Conservation (phyloP, 2,888 invertebrate species). For the Caenorhabditis parvicauda region DNA sequence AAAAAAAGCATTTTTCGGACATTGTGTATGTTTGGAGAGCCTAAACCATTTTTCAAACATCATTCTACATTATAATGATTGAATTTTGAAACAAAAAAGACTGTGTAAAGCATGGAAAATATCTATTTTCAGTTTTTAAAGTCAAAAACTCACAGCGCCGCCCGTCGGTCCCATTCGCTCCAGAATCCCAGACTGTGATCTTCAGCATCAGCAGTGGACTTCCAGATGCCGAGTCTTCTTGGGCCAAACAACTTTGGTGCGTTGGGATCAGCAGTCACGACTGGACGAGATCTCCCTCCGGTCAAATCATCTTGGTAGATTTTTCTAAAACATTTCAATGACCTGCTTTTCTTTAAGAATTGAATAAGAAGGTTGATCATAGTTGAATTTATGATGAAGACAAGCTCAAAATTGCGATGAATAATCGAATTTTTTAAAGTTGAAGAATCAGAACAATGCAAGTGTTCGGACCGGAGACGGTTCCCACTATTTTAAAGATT, state of each 20-base stretch:
- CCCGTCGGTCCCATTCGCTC: slow-evolving; percentile 40
- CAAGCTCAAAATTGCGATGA: too few relatives aligned
- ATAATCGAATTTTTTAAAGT: too few relatives aligned
- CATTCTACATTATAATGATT: neutral
- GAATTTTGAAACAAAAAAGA: neutral
- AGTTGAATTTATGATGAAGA: too few relatives aligned
- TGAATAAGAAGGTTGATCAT: neutral
- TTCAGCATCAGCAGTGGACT: slow-evolving; percentile 12
- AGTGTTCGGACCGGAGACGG: too few relatives aligned
- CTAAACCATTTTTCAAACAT: neutral
- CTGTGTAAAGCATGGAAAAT: neutral
- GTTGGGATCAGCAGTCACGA: slow-evolving; percentile 14
- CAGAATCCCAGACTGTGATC: slow-evolving; percentile 29
- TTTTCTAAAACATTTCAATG: slow-evolving; percentile 22
- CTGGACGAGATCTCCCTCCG: slow-evolving; percentile 12
- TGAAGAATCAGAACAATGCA: too few relatives aligned
- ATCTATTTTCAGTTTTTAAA: neutral
- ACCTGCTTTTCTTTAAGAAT: neutral
- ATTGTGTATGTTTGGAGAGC: too few relatives aligned
- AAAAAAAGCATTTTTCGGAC: too few relatives aligned
- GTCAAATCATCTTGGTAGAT: slow-evolving; percentile 34
- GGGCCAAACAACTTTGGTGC: slow-evolving; percentile 20
- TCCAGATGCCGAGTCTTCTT: slow-evolving; percentile 24
- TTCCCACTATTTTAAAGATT: slow-evolving; percentile 1
- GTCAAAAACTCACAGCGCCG: slow-evolving; percentile 19